Evolutionary conservation across 2,797 vertebrate species (phyloP).

Genomic region (Gymnoscopelus braueri): DNA sequence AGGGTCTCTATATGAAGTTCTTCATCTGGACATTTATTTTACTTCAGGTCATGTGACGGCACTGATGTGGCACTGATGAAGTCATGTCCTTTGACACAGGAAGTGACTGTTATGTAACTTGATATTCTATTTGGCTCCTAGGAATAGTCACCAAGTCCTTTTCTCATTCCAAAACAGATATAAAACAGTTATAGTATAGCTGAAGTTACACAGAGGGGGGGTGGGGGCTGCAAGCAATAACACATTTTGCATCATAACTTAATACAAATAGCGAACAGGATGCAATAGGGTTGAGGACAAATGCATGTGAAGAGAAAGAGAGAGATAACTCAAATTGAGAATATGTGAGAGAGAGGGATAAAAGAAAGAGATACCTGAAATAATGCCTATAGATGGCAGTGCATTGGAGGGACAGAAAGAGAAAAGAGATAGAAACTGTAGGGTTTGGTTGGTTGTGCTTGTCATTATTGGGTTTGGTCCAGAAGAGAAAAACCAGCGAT

Average conservation of each 20-base stretch:
- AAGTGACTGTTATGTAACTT: conserved; percentile 27
- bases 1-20: conserved; percentile 39
- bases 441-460: conserved; percentile 76
- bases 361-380: conserved; percentile 44
- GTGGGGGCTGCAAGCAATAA: conserved; percentile 49
- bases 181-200: conserved; percentile 28
- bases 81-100: conserved; percentile 19
- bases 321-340: conserved; percentile 56
- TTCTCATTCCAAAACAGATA: conserved; percentile 37
- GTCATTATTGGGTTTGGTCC: conserved; percentile 55
- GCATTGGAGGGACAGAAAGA: conserved; percentile 35
- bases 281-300: conserved; percentile 41
- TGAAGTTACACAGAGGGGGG: conserved; percentile 25
- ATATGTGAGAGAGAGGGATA: conserved; percentile 38
- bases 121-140: conserved; percentile 37
- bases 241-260: conserved; percentile 43
- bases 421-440: conserved; percentile 31
- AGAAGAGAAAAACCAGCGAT: conserved; percentile 36
- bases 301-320: conserved; percentile 68
- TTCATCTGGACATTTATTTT: conserved; percentile 46
- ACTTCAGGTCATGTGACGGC: conserved; percentile 72
- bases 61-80: conserved; percentile 44
- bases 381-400: conserved; percentile 71
- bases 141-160: conserved; percentile 47
- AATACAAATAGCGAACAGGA: conserved; percentile 52